phyloP scores from a whole-genome alignment of 2,113 vertebrate species.

The Poicephalus gulielmi region DNA sequence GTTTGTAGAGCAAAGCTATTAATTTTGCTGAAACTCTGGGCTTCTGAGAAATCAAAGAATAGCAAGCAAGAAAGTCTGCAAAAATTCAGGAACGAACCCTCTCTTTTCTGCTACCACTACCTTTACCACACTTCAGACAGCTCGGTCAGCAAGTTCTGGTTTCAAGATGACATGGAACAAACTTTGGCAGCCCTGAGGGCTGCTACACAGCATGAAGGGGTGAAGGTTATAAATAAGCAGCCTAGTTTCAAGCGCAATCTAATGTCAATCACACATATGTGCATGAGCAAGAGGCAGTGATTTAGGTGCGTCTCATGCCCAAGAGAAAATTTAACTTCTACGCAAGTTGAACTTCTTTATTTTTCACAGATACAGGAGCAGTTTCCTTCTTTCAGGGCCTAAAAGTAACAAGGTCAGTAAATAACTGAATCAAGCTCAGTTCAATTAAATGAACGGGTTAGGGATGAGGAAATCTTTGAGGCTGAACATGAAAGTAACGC shows the following conservation, averaged over 20 bases:
- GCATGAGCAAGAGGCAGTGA: neutral
- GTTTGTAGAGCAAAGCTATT: slow-evolving; percentile 51
- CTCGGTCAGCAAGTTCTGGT: neutral
- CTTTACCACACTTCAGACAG: neutral
- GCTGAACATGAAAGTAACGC: neutral
- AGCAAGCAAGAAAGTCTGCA: neutral
- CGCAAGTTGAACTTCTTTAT: neutral
- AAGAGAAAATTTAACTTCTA: neutral
- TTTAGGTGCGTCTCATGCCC: neutral
- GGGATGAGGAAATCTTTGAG: neutral
- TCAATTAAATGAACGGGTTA: neutral
- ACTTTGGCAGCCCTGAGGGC: neutral
- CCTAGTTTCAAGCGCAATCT: neutral
- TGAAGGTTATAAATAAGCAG: neutral
- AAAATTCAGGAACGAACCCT: slow-evolving; percentile 1
- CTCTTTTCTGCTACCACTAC: slow-evolving; percentile 2
- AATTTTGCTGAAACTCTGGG: slow-evolving; percentile 45
- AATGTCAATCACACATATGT: neutral
- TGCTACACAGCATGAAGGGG: neutral
- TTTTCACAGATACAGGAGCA: neutral
- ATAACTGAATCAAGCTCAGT: neutral
- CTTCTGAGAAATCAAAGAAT: neutral
- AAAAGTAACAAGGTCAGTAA: neutral
- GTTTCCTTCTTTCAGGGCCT: neutral
- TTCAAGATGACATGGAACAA: slow-evolving; percentile 1